Evolutionary conservation across 2,888 invertebrate genomes (phyloP), one percentile per base, ranked within the genome.

Genomic region (Tenthredo amoena): DNA sequence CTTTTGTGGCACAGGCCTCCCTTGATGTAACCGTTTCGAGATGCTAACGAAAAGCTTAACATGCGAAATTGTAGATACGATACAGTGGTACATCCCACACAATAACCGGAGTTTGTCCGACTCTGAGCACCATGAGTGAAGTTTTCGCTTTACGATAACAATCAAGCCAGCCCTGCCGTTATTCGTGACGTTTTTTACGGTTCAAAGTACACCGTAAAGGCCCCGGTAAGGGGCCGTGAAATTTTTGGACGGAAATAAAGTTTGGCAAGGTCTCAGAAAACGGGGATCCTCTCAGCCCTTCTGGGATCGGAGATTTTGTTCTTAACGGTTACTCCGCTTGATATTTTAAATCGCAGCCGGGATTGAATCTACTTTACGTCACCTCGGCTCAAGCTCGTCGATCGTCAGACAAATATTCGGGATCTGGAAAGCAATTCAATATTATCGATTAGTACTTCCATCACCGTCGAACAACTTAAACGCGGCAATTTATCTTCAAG

Each of bases 101-200:
- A 72, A 43, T 40, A 50, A 50, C 50, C 50, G 55, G 77, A 77
- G 55, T 37, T 34, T 55, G n/a, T 15, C 18, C 77, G 2, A 50
- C 31, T 77, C 5, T 62, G 47, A 47, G 58, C 37, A 37, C 26
- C 81, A 81, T 62, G 37, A 81, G 40, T 40, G 81, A 62, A 81
- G 81, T 81, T 81, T 81, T 62, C 62, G 40, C 10, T 37, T 81
- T 40, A 81, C 81, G 81, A 81, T 81, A 81, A 81, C 58, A 81
- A 40, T 81, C 81, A 62, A 62, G 12, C 40, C 47, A 62, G 62
- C 81, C 81, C 81, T 40, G 26, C 21, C 62, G 58, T 81, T 81
- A 81, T 81, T 62, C 81, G 37, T 81, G 81, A 81, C 37, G n/a
- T 62, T 40, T 81, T 81, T 81, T 81, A 81, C 81, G 81, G 62